These are phyloP conservation scores for Cephonodes hylas DNA, from an alignment of 2,888 invertebrate species.

Conservation along the genomic window DNA sequence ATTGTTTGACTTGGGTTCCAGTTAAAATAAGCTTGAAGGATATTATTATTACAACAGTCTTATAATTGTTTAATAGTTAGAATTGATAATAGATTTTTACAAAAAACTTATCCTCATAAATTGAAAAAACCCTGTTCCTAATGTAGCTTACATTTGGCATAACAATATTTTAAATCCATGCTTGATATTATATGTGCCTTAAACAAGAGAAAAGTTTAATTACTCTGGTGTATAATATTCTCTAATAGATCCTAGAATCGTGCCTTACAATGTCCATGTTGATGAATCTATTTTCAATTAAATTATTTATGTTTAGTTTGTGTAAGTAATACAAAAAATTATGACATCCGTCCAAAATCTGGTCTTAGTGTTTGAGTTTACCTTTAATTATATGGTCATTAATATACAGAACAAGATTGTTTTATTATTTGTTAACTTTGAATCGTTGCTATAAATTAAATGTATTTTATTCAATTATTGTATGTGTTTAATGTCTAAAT, in stretches of 20 bases:
- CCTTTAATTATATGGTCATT: background rate
- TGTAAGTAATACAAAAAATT: slow-evolving; percentile 8
- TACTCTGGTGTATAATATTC: background rate
- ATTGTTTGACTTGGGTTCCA: too few species aligned
- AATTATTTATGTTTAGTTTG: slow-evolving; percentile 11
- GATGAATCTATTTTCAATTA: background rate
- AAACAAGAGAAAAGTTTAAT: background rate
- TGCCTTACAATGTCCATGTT: background rate
- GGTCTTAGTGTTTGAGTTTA: slow-evolving; percentile 12
- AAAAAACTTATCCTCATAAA: background rate
- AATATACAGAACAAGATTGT: background rate
- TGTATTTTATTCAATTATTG: background rate
- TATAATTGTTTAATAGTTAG: too few species aligned
- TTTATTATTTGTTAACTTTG: slow-evolving; percentile 6
- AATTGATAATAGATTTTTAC: background rate
- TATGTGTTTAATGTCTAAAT: background rate
- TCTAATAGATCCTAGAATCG: background rate
- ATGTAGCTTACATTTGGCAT: too few species aligned
- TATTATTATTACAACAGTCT: too few species aligned
- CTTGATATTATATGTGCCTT: background rate
- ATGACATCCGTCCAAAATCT: slow-evolving; percentile 17
- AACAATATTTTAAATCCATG: background rate
- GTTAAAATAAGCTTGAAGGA: too few species aligned
- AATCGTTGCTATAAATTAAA: background rate
- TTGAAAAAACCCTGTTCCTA: background rate